phyloP scores from a whole-genome alignment of 1,140 invertebrate genomes.

The Pachyrhynchus sulphureomaculatus region DNA sequence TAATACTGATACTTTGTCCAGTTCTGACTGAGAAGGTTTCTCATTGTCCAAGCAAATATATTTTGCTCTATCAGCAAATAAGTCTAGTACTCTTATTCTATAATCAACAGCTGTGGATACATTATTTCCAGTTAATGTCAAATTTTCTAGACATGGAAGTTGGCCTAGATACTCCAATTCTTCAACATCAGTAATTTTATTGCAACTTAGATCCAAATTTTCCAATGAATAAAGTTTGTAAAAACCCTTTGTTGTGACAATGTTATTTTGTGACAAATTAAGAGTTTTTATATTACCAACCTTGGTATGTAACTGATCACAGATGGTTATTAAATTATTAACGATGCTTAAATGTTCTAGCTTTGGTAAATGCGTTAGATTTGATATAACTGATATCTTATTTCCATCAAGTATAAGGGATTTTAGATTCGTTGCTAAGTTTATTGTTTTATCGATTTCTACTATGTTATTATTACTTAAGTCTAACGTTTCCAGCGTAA shows the following conservation, averaged over 20 bases:
- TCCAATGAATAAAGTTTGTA: slow-evolving; percentile 83
- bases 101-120: slow-evolving; percentile 87
- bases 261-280: slow-evolving; percentile 84
- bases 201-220: slow-evolving; percentile 82
- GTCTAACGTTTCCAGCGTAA: slow-evolving; percentile 66
- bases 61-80: slow-evolving; percentile 73
- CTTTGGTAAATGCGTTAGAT: slow-evolving; percentile 75
- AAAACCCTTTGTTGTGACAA: slow-evolving; percentile 75
- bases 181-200: slow-evolving; percentile 76
- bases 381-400: slow-evolving; percentile 70
- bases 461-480: slow-evolving; percentile 79
- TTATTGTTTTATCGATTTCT: slow-evolving; percentile 77
- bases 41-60: slow-evolving; percentile 86
- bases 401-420: slow-evolving; percentile 76
- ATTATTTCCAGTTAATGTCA: slow-evolving; percentile 86
- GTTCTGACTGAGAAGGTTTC: slow-evolving; percentile 80
- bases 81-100: slow-evolving; percentile 82
- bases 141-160: slow-evolving; percentile 82
- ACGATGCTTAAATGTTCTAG: slow-evolving; percentile 76
- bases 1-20: slow-evolving; percentile 87
- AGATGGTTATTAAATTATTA: slow-evolving; percentile 69
- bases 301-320: slow-evolving; percentile 78
- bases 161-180: slow-evolving; percentile 78
- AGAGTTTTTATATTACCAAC: slow-evolving; percentile 86
- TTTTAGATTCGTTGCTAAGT: slow-evolving; percentile 74